A percentile compares a stretch with the other conserved stretches of the same genome.
These are phyloP conservation scores for Isotomurus palustris DNA, from an alignment of 2,888 invertebrate species.

Conservation along the genomic window DNA sequence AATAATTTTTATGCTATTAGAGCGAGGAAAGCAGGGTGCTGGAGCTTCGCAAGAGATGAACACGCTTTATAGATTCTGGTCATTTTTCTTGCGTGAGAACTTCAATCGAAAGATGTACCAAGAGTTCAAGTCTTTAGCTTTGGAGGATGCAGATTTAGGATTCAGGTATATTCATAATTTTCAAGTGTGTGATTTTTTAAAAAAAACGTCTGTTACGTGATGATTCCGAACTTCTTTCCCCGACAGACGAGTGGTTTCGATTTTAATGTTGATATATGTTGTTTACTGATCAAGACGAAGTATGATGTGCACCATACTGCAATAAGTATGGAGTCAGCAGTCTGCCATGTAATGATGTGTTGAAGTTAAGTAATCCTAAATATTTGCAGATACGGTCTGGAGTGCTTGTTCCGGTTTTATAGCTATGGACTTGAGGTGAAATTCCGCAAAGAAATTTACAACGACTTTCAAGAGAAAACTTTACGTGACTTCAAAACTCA, in stretches of 20 bases:
- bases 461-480: constrained; percentile 93
- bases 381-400: constrained; percentile 59
- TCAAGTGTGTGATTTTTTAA: no score
- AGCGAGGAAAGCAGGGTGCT: constrained; percentile 84
- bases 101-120: constrained; percentile 98
- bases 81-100: constrained; percentile 96
- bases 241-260: constrained; percentile 26
- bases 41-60: constrained; percentile 99
- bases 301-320: no score
- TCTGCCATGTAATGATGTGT: no score
- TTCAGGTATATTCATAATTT: constrained; percentile 88
- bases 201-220: no score
- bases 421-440: constrained; percentile 96
- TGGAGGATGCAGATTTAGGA: constrained; percentile 85
- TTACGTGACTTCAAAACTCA: constrained; percentile 75
- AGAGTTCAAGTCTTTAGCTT: constrained; percentile 86
- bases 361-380: no score
- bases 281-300: constrained; percentile 20
- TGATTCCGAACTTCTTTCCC: constrained; percentile 35
- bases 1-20: no score
- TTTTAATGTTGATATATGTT: constrained; percentile 25
- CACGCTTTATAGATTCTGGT: constrained; percentile 98
- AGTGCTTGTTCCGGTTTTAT: constrained; percentile 85
- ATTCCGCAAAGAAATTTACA: constrained; percentile 90
- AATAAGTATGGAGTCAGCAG: no score